Conservation (phyloP, 2,888 invertebrate genomes). For the Apodemia duryi region DNA sequence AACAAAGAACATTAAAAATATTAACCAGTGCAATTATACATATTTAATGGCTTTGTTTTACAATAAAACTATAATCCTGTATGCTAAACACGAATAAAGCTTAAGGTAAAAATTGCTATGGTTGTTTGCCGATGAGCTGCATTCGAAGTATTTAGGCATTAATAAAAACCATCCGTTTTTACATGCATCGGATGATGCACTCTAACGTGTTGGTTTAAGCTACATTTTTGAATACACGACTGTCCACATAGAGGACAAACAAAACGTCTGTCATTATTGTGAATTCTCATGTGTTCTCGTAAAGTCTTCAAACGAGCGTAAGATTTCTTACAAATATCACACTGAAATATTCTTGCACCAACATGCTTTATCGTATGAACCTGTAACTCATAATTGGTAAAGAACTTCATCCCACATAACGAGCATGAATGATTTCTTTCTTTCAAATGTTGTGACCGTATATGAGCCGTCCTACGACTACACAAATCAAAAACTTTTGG, state of each 20-base stretch:
- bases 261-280: conserved; percentile 64
- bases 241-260: conserved; percentile 64
- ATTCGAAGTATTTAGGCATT: background rate
- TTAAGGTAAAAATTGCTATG: too few relatives aligned
- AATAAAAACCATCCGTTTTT: conserved; percentile 44
- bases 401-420: conserved; percentile 75
- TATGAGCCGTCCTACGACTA: conserved; percentile 63
- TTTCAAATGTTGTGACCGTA: conserved; percentile 63
- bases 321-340: conserved; percentile 73
- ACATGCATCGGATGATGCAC: conserved; percentile 63
- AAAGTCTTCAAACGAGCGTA: conserved; percentile 68
- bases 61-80: too few relatives aligned
- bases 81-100: too few relatives aligned
- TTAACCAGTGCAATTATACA: too few relatives aligned
- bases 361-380: conserved; percentile 77
- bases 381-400: conserved; percentile 74
- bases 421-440: conserved; percentile 71
- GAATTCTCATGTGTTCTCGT: conserved; percentile 68
- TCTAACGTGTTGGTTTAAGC: conserved; percentile 63
- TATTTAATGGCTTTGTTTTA: too few relatives aligned
- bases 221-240: conserved; percentile 68
- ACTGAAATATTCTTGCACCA: conserved; percentile 74
- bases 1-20: too few relatives aligned
- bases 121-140: too few relatives aligned
- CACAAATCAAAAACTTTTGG: conserved; percentile 65